Evolutionary conservation across 2,113 vertebrate genomes (phyloP), one percentile per base, ranked within the genome.

Genomic region (Garra rufa): DNA sequence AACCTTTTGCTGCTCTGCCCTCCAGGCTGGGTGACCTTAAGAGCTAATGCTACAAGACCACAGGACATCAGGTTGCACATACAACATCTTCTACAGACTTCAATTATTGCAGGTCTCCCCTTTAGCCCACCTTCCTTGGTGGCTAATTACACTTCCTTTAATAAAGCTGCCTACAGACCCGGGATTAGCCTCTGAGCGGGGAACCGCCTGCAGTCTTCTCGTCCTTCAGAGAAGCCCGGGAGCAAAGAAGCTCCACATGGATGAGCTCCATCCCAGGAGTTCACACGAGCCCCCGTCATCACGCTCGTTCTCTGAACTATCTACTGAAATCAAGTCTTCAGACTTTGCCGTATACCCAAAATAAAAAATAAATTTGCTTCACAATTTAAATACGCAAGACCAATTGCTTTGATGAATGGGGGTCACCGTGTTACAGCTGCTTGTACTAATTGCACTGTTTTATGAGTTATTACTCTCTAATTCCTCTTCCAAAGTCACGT

Each of bases 61-160:
- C 87, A 90, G 86, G 86, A 90, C 91, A 91, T 87, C 43, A 90
- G 91, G 89, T 86, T 89, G 85, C 86, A 88, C 87, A 91, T 86
- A 89, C 83, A 93, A 85, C 67, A 75, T 84, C 91, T 55, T 91
- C 89, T 88, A 89, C 87, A 88, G 90, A 91, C 92, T 94, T 94
- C 91, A 94, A 93, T 94, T 93, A 94, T 93, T 90, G 87, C 67
- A 91, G 90, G 89, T 89, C 92, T 92, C 91, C 92, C 90, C 91
- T 90, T 83, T 90, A 88, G 90, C 90, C 84, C 52, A 89, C 87
- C 90, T 92, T 90, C 88, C 90, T 88, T 90, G 90, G 91, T 91
- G 92, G 93, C 92, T 94, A 93, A 93, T 94, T 94, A 94, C 93
- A 92, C 93, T 92, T 85, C 43, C 92, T 93, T 91, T 94, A 92